phyloP scores from a whole-genome alignment of 1,140 invertebrate genomes.

The Lamellibrachia luymesi region DNA sequence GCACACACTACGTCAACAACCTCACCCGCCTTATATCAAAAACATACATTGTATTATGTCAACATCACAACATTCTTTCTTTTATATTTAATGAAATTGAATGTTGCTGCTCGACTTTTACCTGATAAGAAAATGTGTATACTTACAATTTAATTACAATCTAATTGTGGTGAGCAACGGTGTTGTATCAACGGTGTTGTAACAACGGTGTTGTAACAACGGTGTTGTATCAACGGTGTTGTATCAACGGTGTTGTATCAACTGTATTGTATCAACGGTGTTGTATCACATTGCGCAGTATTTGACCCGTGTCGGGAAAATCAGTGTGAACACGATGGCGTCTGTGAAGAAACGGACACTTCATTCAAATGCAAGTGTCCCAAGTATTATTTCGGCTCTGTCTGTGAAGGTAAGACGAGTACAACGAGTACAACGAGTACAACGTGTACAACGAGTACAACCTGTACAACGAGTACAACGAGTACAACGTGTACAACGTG shows the following conservation, averaged over 20 bases:
- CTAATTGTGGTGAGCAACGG: background rate
- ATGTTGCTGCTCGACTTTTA: background rate
- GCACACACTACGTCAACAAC: no score
- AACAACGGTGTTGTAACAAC: no score
- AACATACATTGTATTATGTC: background rate
- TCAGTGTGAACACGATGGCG: background rate
- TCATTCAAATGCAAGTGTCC: background rate
- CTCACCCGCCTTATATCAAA: no score
- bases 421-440: background rate
- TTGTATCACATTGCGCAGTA: background rate
- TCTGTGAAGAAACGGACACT: background rate
- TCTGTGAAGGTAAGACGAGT: background rate
- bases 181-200: background rate
- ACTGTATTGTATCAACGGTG: background rate
- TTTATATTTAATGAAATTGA: background rate
- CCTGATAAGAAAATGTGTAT: background rate
- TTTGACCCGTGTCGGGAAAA: background rate
- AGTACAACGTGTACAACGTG: no score
- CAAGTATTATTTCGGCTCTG: background rate
- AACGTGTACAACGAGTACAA: no score
- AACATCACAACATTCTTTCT: background rate
- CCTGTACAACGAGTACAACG: no score
- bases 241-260: no score
- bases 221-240: background rate
- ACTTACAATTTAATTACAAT: background rate